Conservation (phyloP, 2,113 vertebrate species). For the Eptesicus fuscus region DNA sequence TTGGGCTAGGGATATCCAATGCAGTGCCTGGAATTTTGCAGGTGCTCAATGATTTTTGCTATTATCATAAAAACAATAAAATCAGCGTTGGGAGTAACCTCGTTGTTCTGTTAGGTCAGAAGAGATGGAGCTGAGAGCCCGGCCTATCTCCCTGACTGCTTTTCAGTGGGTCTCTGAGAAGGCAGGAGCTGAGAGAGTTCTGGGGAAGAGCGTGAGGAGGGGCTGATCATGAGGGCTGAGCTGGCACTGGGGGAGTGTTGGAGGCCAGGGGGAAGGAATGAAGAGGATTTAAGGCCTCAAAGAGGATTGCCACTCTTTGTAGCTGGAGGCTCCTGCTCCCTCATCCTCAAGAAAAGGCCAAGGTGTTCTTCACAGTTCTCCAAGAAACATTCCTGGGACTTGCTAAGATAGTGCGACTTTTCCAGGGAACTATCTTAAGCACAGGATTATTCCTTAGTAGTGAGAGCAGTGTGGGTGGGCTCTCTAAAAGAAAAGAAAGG, state of each 20-base stretch:
- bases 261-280: neutral
- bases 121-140: neutral
- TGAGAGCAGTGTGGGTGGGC: neutral
- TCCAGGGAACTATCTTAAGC: constrained; percentile 5
- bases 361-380: neutral
- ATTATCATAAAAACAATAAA: neutral
- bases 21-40: neutral
- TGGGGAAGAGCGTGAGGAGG: neutral
- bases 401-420: neutral
- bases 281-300: neutral
- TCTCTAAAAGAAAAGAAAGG: neutral
- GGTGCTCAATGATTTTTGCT: neutral
- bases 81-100: neutral
- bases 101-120: neutral
- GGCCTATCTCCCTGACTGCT: neutral
- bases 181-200: neutral
- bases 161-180: neutral
- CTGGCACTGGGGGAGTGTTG: neutral
- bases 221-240: neutral
- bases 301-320: neutral
- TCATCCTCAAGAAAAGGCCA: neutral
- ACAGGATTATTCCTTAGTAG: neutral
- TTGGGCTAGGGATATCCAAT: neutral
- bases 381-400: neutral
- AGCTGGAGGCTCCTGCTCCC: neutral